A percentile compares a stretch with the other conserved stretches of the same genome.
These are phyloP conservation scores for Masnerella sp. DNA, from an alignment of 2,888 invertebrate genomes.

Conservation along the genomic window DNA sequence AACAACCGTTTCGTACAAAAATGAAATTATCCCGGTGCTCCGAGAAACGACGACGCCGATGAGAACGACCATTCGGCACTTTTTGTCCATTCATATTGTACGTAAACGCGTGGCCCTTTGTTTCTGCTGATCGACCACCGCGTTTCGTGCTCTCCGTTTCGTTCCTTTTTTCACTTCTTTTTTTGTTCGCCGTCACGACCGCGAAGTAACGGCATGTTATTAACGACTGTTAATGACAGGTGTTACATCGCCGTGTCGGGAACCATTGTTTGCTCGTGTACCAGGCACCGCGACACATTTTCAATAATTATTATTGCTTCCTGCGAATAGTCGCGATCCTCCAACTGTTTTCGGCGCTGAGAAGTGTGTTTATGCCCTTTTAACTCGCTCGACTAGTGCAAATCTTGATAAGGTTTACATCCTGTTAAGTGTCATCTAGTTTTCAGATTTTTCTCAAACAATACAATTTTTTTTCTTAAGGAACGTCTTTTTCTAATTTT, in stretches of 20 bases:
- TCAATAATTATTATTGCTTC: constrained; percentile 68
- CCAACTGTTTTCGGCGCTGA: too few species aligned
- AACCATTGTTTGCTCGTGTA: constrained; percentile 68
- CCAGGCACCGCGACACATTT: too few species aligned
- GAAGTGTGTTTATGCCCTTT: too few species aligned
- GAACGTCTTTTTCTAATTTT: too few species aligned
- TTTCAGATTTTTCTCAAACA: too few species aligned
- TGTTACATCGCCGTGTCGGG: constrained; percentile 66
- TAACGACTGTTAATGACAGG: constrained; percentile 73
- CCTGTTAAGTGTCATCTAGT: too few species aligned
- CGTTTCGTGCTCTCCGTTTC: constrained; percentile 37
- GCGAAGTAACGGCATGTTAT: constrained; percentile 71
- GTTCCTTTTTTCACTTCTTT: constrained; percentile 30
- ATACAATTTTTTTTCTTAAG: too few species aligned
- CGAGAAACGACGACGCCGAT: constrained; percentile 34
- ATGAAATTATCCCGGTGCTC: constrained; percentile 25
- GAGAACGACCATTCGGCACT: constrained; percentile 37
- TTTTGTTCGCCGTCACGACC: constrained; percentile 53
- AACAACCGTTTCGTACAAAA: constrained; percentile 38
- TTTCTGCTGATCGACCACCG: constrained; percentile 50
- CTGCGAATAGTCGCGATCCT: too few species aligned
- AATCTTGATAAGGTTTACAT: too few species aligned
- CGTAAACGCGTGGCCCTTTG: constrained; percentile 43
- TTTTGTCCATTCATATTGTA: constrained; percentile 41
- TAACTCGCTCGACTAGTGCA: too few species aligned